phyloP scores from a whole-genome alignment of 2,113 vertebrate species.

The Oreamnos americanus region DNA sequence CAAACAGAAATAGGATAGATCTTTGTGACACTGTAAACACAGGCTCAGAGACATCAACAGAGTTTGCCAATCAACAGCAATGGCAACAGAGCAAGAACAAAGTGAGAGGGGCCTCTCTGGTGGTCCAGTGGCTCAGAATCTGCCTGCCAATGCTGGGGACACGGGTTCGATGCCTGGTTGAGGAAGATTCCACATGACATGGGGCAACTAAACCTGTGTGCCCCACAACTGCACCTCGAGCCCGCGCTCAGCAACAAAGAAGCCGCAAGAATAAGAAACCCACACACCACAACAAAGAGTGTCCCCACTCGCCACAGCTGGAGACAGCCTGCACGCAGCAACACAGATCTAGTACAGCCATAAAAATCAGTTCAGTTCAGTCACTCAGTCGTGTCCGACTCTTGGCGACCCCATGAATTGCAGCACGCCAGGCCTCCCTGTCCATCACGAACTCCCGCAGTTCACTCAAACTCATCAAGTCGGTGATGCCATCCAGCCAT shows the following conservation, averaged over 20 bases:
- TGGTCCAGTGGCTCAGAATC: neutral
- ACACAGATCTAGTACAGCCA: neutral
- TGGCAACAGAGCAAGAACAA: neutral
- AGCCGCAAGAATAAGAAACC: neutral
- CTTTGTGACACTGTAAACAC: neutral
- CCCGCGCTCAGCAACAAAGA: neutral
- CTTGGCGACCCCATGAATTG: no score
- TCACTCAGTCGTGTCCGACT: no score
- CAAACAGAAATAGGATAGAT: neutral
- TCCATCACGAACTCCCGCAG: no score
- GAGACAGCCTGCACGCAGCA: neutral
- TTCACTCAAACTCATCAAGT: no score
- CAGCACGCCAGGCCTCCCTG: no score
- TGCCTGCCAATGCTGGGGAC: neutral
- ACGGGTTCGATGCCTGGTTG: neutral
- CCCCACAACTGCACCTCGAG: neutral
- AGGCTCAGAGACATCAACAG: neutral
- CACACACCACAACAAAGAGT: neutral
- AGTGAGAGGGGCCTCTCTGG: neutral
- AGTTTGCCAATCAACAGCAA: neutral
- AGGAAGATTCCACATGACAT: neutral
- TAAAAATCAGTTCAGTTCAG: neutral
- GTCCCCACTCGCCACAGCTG: neutral
- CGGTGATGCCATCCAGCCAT: no score
- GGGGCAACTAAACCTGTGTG: neutral